A percentile compares a stretch with the other conserved stretches of the same genome.
These are phyloP conservation scores for Danaus chrysippus DNA, from an alignment of 2,888 invertebrate species.

Conservation along the genomic window DNA sequence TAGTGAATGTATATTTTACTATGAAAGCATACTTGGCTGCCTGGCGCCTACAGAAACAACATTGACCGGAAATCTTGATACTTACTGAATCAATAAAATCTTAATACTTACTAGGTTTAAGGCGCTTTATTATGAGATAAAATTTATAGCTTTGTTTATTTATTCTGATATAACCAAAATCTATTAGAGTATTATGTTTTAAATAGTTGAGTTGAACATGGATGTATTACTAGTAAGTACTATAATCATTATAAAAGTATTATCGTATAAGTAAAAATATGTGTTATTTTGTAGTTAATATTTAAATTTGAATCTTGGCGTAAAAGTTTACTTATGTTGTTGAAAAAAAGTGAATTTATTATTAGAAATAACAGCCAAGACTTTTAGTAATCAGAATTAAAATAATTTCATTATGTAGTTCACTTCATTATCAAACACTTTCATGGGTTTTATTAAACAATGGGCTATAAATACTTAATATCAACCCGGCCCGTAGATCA, in stretches of 20 bases:
- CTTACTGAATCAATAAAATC: constrained; percentile 42
- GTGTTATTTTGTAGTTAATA: too few species aligned
- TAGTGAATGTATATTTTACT: constrained; percentile 19
- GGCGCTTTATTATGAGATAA: constrained; percentile 7
- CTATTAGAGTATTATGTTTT: neutral
- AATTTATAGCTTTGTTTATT: constrained; percentile 8
- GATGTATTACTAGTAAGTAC: too few species aligned
- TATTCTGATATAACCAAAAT: neutral
- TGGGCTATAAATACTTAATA: constrained; percentile 67
- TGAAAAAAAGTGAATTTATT: too few species aligned
- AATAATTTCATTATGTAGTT: constrained; percentile 32
- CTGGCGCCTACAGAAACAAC: constrained; percentile 54
- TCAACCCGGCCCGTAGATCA: constrained; percentile 66
- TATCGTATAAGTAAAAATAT: too few species aligned
- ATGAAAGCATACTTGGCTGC: constrained; percentile 13
- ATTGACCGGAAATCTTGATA: constrained; percentile 55
- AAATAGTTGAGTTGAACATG: neutral
- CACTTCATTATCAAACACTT: constrained; percentile 58
- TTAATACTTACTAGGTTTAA: constrained; percentile 4
- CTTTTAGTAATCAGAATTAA: constrained; percentile 32
- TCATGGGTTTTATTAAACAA: constrained; percentile 64
- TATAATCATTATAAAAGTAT: too few species aligned
- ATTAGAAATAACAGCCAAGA: constrained; percentile 42
- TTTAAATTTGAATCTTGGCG: too few species aligned
- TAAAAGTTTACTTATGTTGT: too few species aligned